phyloP scores from a whole-genome alignment of 2,888 invertebrate genomes.

The Temnothorax rugatulus region DNA sequence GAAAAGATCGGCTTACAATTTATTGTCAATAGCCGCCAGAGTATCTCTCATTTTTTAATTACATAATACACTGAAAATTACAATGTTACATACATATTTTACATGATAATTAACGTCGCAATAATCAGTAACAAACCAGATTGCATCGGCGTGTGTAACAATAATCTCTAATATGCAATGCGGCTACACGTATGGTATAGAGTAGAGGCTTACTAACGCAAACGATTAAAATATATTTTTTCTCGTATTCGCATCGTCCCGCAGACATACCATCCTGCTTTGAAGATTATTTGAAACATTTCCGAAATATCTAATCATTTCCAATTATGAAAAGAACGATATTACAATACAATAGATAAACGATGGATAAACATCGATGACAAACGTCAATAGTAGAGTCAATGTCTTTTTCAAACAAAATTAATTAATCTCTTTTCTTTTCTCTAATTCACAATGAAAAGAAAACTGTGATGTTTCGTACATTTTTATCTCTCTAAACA shows the following conservation, averaged over 20 bases:
- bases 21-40: slow-evolving; percentile 84
- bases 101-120: slow-evolving; percentile 82
- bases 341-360: not conserved
- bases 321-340: not conserved
- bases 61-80: slow-evolving; percentile 85
- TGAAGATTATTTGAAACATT: slow-evolving; percentile 33
- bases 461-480: not conserved
- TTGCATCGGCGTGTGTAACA: slow-evolving; percentile 82
- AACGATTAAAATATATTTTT: slow-evolving; percentile 72
- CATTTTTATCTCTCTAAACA: slow-evolving; percentile 18
- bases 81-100: slow-evolving; percentile 86
- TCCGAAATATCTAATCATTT: not conserved
- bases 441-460: not conserved
- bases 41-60: slow-evolving; percentile 81
- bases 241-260: slow-evolving; percentile 12
- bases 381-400: not conserved
- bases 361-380: not conserved
- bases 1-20: slow-evolving; percentile 85
- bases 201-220: slow-evolving; percentile 66
- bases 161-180: slow-evolving; percentile 74
- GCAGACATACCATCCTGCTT: not conserved
- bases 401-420: not conserved
- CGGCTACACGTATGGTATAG: slow-evolving; percentile 65
- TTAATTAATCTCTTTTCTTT: slow-evolving; percentile 2
- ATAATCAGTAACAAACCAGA: slow-evolving; percentile 85